Evolutionary conservation across 2,797 vertebrate genomes (phyloP).

Genomic region (Pseudocheirus occidentalis): DNA sequence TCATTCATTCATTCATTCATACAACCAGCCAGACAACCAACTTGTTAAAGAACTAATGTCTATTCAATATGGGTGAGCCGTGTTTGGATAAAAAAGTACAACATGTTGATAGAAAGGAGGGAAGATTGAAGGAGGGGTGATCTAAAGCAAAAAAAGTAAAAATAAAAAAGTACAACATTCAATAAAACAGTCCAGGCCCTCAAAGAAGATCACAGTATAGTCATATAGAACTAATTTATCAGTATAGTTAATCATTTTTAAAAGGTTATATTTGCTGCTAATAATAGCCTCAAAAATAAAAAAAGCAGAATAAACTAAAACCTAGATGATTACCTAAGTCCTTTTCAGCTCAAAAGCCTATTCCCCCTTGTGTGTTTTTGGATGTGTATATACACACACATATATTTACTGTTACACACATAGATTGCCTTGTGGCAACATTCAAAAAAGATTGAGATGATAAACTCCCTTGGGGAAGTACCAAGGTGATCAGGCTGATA

Average conservation of each 20-base stretch:
- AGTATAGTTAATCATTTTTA: conserved; percentile 6
- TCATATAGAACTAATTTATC: conserved; percentile 8
- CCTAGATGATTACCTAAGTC: not conserved
- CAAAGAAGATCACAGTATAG: conserved; percentile 1
- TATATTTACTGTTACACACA: not conserved
- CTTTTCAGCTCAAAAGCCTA: not conserved
- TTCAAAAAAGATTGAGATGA: not conserved
- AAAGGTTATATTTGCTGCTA: not conserved
- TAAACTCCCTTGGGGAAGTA: not conserved
- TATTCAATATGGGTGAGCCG: not conserved
- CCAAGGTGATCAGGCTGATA: not conserved
- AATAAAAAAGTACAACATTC: not conserved
- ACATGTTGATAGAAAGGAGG: too few species aligned
- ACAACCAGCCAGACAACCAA: not conserved
- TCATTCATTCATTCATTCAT: not conserved
- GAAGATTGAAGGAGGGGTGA: too few species aligned
- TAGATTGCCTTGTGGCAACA: not conserved
- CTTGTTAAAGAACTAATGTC: not conserved
- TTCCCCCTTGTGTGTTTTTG: not conserved
- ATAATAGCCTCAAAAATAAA: not conserved
- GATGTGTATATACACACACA: not conserved
- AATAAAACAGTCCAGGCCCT: not conserved
- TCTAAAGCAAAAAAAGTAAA: too few species aligned
- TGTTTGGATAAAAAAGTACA: not conserved
- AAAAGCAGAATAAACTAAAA: not conserved